Base-by-base conservation (phyloP, 2,888 invertebrate species). In the Nomada ruficornis region DNA sequence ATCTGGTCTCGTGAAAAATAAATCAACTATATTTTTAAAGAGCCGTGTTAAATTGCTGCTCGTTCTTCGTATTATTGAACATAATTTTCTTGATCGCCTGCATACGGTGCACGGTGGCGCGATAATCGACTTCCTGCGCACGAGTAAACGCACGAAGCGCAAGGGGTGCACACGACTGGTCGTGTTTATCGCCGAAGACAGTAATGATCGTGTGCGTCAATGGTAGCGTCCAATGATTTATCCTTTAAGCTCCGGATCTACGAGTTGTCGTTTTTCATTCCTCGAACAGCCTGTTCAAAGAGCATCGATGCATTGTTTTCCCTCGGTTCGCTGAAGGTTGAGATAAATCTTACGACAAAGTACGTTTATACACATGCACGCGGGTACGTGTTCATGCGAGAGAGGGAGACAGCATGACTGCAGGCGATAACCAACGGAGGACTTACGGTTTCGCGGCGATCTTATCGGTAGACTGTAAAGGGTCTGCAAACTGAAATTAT, bases 71-170 rank as follows among this genome's bases (percentile, higher is more conserved):
- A 52, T 83, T 77, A 83, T 83, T 83, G 77, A 73, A 69, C 69
- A 83, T 73, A 70, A 83, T 83, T 83, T 83, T 82, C 83, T 83
- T 77, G 72, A 83, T 83, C 52, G 57, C 26, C 36, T 74, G 74
- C 60, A 57, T 67, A 36, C 67, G 73, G 70, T 78, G 74, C 68
- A 75, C 63, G 78, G 74, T 69, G 83, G 75, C 59, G 83, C 78
- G 83, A 83, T 83, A 83, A 83, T 83, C 78, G 71, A 83, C 83
- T 83, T 83, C 83, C 83, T 83, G 83, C 78, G 78, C 59, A 47
- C 78, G 62, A 83, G 63, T 68, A 63, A 65, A 76, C 29, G 52
- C 42, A 71, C 52, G 69, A 62, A 60, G 52, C 63, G 54, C 55
- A 62, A 76, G 68, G 72, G 83, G 83, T 73, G 83, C 52, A 74